Conservation (phyloP, 2,888 invertebrate genomes). For the Caenorhabditis uteleia region DNA sequence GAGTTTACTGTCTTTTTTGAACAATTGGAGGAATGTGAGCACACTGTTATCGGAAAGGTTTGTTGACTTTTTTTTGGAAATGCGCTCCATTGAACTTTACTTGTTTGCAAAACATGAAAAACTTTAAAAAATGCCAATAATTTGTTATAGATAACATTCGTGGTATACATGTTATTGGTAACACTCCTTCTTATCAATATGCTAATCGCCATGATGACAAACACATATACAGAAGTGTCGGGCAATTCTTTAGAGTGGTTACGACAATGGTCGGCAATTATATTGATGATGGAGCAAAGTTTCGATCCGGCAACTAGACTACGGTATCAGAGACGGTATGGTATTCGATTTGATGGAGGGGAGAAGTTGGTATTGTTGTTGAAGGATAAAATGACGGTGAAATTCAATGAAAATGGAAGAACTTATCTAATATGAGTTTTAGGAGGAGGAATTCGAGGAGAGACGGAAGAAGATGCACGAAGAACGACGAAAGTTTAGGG, state of each 20-base stretch:
- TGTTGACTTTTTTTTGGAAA: neutral
- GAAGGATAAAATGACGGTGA: conserved; percentile 53
- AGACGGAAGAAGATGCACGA: conserved; percentile 91
- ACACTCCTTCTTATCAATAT: conserved; percentile 88
- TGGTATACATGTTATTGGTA: conserved; percentile 95
- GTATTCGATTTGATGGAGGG: conserved; percentile 78
- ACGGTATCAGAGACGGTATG: conserved; percentile 85
- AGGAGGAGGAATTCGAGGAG: conserved; percentile 91
- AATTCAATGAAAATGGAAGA: neutral
- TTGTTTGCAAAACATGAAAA: conserved; percentile 4
- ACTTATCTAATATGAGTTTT: conserved; percentile 27
- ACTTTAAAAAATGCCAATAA: neutral
- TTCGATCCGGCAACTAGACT: conserved; percentile 87
- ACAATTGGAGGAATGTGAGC: conserved; percentile 82
- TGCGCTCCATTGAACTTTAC: neutral
- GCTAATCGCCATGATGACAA: conserved; percentile 99
- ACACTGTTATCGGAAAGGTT: conserved; percentile 75
- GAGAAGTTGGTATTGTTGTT: conserved; percentile 57
- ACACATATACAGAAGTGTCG: conserved; percentile 93
- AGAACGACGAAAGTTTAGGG: conserved; percentile 83
- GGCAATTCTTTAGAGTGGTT: conserved; percentile 98
- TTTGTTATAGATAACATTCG: conserved; percentile 77
- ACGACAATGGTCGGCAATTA: conserved; percentile 94
- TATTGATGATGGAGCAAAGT: conserved; percentile 92
- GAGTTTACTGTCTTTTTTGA: conserved; percentile 92